Evolutionary conservation across 2,797 vertebrate genomes (phyloP), one percentile per base, ranked within the genome.

Genomic region (Tympanoctomys barrerae): DNA sequence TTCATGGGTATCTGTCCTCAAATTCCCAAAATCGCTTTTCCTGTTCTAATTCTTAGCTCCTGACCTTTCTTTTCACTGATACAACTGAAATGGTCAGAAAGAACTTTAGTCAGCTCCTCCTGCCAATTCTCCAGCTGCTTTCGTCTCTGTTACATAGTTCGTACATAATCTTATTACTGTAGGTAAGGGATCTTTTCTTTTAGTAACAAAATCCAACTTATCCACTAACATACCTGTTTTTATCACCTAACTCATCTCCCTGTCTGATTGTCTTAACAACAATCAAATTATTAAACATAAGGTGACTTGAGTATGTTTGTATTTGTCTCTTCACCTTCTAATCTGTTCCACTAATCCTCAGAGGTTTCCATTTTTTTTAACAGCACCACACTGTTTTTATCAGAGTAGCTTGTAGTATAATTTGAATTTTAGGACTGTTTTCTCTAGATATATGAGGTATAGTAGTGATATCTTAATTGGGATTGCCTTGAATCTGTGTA

Each of bases 241-340:
- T 46, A 70, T 64, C 26, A 59, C 13, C 10, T 10, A 19, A 7
- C 5, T 16, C 2, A 46, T 10, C 1, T 9, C 4, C 22, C 0
- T 9, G 9, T 2, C 31, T 39, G 33, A 79, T 9, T 28, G 21
- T n/a, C 77, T 81, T 89, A 79, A 64, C 16, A 49, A 49, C 16
- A 49, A 49, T 49, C 49, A 49, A 49, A 49, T 49, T 49, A 49
- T 49, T 49, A 49, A 49, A 49, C 8, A 49, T 49, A 49, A 49
- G 49, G 49, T 49, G 49, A 9, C 49, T 42, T 49, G 8, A 49
- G 49, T 49, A 49, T 49, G 49, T 49, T 49, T 49, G 49, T 11
- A 49, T 7, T 49, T 49, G 49, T 49, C 8, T 49, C 8, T 49
- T 1, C 49, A 49, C 49, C 49, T 49, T 49, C 49, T 49, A 11